These are phyloP conservation scores for Anthopleura xanthogrammica DNA, from an alignment of 92 coral and sea anemone species.

Conservation along the genomic window DNA sequence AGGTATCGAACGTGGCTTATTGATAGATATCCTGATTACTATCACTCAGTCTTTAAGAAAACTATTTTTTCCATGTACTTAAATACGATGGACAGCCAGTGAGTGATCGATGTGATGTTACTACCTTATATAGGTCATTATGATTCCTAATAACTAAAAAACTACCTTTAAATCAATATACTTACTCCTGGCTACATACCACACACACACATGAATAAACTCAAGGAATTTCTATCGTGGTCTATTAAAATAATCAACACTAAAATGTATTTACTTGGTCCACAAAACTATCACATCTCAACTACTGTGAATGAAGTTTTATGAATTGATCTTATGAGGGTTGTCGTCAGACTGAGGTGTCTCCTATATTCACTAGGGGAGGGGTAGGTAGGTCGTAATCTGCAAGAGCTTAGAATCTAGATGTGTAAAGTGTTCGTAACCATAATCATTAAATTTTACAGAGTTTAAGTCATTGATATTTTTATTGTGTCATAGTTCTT, in stretches of 20 bases:
- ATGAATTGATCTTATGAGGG: not conserved
- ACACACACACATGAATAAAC: not conserved
- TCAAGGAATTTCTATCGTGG: not conserved
- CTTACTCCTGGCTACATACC: no score
- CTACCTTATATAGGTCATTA: no score
- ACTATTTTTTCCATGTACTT: not conserved
- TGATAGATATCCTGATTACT: not conserved
- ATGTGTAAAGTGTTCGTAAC: slow-evolving; percentile 23
- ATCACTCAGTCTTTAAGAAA: not conserved
- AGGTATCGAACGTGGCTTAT: no score
- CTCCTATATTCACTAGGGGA: not conserved
- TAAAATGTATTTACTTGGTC: no score
- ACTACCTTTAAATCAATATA: not conserved
- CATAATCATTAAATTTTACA: slow-evolving; percentile 18
- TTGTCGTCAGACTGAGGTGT: not conserved
- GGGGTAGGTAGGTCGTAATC: not conserved
- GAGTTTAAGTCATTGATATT: not conserved
- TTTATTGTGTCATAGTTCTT: no score
- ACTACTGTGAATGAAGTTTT: not conserved
- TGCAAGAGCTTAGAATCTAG: not conserved
- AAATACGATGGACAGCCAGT: no score
- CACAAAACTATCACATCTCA: not conserved
- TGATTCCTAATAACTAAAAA: not conserved
- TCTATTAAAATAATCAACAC: no score
- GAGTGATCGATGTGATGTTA: no score